Evolutionary conservation across 2,888 invertebrate genomes (phyloP), one percentile per base, ranked within the genome.

Genomic region (Meteorus colon): DNA sequence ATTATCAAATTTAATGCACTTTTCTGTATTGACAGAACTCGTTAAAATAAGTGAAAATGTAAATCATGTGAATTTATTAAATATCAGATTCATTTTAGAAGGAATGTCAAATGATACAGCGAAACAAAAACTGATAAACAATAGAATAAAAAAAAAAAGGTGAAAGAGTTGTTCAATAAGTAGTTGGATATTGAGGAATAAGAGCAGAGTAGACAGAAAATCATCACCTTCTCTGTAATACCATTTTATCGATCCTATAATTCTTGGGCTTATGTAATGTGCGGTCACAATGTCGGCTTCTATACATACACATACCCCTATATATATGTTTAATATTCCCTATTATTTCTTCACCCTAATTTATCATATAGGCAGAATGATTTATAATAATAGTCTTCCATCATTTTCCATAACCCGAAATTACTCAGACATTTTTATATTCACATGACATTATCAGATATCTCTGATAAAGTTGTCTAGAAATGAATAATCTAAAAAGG

Each of bases 61-160:
- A n/a, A 19, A 34, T 34, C 8, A n/a, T 63, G 5, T 31, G n/a
- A n/a, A 2, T 34, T 12, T 34, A 63, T 34, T 4, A 65, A 65
- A 12, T 65, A 65, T 65, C 19, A 65, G 37, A 16, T 65, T 65
- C 37, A 19, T 55, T 41, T 37, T 10, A 65, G 10, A 41, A 65
- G n/a, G 0, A 24, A n/a, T 34, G 10, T n/a, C n/a, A 41, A 37
- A 19, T 65, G 12, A 31, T 29, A 5, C 37, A 12, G 24, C 19
- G 41, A 34, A 65, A 37, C n/a, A 19, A n/a, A 65, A n/a, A 37
- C 3, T 8, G 37, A 41, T 24, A 19, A 37, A 6, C 4, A 16
- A 19, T 2, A 12, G 19, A 8, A 8, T 10, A 1, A 41, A 65
- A n/a, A 19, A 65, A 19, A 65, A 3, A 10, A 3, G n/a, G 65